A percentile compares a stretch with the other conserved stretches of the same genome.
phyloP scores from a whole-genome alignment of 2,888 invertebrate genomes.

The Spisula subtruncata region DNA sequence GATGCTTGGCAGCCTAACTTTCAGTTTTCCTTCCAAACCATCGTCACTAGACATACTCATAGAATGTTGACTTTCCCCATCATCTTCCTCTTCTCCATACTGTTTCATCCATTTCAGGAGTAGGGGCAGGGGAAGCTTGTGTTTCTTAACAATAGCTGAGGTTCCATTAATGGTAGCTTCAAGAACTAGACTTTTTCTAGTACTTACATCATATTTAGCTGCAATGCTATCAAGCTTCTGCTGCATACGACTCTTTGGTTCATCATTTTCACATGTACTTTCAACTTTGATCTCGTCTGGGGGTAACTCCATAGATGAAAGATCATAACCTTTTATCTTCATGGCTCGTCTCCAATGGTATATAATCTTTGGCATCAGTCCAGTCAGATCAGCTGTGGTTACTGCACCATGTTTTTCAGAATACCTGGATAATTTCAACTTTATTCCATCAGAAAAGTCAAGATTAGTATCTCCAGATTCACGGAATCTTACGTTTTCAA shows the following conservation, averaged over 20 bases:
- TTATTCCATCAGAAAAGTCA: slow-evolving; percentile 65
- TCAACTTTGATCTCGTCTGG: slow-evolving; percentile 8
- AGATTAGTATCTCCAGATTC: slow-evolving; percentile 57
- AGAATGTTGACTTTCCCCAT: slow-evolving; percentile 26
- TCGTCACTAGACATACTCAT: slow-evolving; percentile 48
- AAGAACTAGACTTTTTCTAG: slow-evolving; percentile 53
- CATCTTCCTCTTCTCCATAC: slow-evolving; percentile 35
- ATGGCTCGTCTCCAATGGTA: slow-evolving; percentile 67
- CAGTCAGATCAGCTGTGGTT: slow-evolving; percentile 59
- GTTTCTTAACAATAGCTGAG: slow-evolving; percentile 52
- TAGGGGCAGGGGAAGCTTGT: slow-evolving; percentile 65
- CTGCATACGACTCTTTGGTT: slow-evolving; percentile 68
- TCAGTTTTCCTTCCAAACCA: slow-evolving; percentile 49
- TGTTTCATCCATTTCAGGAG: slow-evolving; percentile 70
- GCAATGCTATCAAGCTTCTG: slow-evolving; percentile 62
- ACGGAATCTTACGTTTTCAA: slow-evolving; percentile 64
- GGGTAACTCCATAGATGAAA: slow-evolving; percentile 2
- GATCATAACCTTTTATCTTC: slow-evolving; percentile 56
- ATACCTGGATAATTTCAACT: slow-evolving; percentile 58
- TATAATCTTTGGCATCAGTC: slow-evolving; percentile 57
- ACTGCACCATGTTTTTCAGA: slow-evolving; percentile 61
- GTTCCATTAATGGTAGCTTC: slow-evolving; percentile 62
- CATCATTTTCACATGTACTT: slow-evolving; percentile 22
- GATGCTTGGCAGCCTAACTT: slow-evolving; percentile 60
- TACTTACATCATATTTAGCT: slow-evolving; percentile 47